Evolutionary conservation across 2,113 vertebrate genomes (phyloP).

Genomic region (Pardalotus punctatus): DNA sequence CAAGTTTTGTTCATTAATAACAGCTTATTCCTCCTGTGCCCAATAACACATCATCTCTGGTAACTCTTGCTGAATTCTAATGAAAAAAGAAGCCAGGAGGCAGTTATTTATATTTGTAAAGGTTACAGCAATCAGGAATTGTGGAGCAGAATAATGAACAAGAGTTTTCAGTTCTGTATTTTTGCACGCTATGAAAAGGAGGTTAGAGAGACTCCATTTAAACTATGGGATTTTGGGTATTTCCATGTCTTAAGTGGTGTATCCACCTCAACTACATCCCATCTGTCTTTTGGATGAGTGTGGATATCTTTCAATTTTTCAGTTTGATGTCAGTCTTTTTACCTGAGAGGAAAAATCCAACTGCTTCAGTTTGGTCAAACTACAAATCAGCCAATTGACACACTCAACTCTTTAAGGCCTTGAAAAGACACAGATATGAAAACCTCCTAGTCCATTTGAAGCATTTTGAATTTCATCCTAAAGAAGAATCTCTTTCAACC

Average conservation of each 20-base stretch:
- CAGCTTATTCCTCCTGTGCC: background rate
- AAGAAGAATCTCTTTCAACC: constrained; percentile 19
- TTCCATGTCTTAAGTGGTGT: background rate
- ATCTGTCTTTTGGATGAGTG: background rate
- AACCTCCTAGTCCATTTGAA: background rate
- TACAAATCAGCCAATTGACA: background rate
- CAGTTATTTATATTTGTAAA: background rate
- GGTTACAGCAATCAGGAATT: background rate
- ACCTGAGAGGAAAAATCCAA: background rate
- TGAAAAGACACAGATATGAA: background rate
- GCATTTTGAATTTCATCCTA: constrained; percentile 15
- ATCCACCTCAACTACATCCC: background rate
- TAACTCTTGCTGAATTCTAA: background rate
- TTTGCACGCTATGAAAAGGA: background rate
- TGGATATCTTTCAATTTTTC: background rate
- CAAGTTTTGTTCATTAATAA: constrained; percentile 27
- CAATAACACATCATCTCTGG: background rate
- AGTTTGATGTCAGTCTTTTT: background rate
- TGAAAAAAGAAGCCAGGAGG: background rate
- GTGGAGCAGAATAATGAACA: background rate
- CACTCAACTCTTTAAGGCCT: background rate
- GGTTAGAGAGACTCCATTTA: background rate
- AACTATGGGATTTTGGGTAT: background rate
- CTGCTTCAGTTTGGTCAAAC: background rate
- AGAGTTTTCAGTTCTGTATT: constrained; percentile 10